These are phyloP conservation scores for Lepidotrigona ventralis DNA, from an alignment of 1,140 invertebrate genomes.

Conservation along the genomic window DNA sequence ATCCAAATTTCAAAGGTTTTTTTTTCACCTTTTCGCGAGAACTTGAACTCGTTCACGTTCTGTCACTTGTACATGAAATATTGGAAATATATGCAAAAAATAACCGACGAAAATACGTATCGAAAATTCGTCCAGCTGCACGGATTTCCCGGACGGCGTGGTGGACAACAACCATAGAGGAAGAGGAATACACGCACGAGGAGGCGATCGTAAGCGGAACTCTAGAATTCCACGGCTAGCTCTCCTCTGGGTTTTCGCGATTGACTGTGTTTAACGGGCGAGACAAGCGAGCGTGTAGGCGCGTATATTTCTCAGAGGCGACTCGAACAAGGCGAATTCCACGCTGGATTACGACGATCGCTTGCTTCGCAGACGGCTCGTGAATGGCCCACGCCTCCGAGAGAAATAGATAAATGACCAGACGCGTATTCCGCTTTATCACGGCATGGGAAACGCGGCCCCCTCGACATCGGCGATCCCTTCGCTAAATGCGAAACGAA, in stretches of 20 bases:
- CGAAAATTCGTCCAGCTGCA: background rate
- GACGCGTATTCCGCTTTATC: conserved; percentile 47
- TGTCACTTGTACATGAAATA: too few relatives aligned
- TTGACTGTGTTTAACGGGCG: conserved; percentile 43
- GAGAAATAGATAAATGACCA: conserved; percentile 50
- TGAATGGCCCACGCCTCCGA: conserved; percentile 50
- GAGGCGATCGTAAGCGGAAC: conserved; percentile 14
- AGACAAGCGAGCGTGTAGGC: conserved; percentile 38
- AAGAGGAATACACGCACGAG: background rate
- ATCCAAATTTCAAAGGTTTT: too few relatives aligned
- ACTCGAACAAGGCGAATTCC: conserved; percentile 52
- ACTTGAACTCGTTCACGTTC: too few relatives aligned
- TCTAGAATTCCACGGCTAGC: conserved; percentile 39
- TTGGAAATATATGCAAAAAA: background rate
- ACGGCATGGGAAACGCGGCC: conserved; percentile 33
- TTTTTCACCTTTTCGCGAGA: too few relatives aligned
- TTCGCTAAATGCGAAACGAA: conserved; percentile 33
- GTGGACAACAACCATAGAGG: conserved; percentile 13
- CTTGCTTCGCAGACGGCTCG: conserved; percentile 29
- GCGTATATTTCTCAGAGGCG: conserved; percentile 45
- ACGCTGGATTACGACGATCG: conserved; percentile 51
- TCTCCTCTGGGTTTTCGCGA: conserved; percentile 34
- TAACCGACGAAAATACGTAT: too few relatives aligned
- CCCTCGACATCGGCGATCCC: conserved; percentile 11
- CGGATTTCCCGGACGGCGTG: background rate